These are phyloP conservation scores for Melikaiella ostensackeni DNA, from an alignment of 2,888 invertebrate species.

Conservation along the genomic window DNA sequence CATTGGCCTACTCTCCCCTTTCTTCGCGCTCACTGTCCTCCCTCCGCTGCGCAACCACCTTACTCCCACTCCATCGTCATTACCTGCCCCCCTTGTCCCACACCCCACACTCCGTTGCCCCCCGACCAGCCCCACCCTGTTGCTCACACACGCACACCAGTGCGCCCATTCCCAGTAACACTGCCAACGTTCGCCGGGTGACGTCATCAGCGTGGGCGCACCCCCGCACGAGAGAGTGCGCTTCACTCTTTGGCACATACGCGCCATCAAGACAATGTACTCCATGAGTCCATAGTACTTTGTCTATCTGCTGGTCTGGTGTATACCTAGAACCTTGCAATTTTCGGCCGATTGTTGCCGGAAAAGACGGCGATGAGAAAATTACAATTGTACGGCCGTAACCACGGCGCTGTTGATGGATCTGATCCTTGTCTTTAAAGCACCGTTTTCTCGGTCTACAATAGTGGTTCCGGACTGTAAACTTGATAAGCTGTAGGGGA, in stretches of 20 bases:
- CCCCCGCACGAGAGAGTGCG: constrained; percentile 67
- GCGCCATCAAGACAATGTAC: constrained; percentile 41
- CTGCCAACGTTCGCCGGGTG: constrained; percentile 73
- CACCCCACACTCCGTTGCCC: constrained; percentile 44
- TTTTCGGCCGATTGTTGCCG: constrained; percentile 6
- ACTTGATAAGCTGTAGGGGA: neutral
- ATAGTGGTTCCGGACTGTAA: neutral
- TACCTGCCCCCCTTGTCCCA: constrained; percentile 48
- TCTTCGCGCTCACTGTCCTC: constrained; percentile 41
- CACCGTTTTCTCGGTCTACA: neutral
- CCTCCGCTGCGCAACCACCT: constrained; percentile 40
- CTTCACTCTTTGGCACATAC: constrained; percentile 44
- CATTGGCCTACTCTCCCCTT: constrained; percentile 42
- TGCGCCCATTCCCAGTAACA: constrained; percentile 63
- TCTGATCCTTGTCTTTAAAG: neutral
- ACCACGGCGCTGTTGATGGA: neutral
- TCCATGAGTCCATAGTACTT: constrained; percentile 30
- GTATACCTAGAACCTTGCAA: neutral
- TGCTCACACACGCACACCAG: constrained; percentile 48
- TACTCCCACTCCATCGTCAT: constrained; percentile 31
- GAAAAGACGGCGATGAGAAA: neutral
- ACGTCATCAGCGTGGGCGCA: constrained; percentile 76
- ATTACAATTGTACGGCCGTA: neutral
- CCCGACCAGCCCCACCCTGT: constrained; percentile 45
- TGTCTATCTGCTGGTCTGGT: constrained; percentile 1